A percentile compares a stretch with the other conserved stretches of the same genome.
Evolutionary conservation across 1,140 invertebrate genomes (phyloP).

Genomic region (Drosophila virilis): DNA sequence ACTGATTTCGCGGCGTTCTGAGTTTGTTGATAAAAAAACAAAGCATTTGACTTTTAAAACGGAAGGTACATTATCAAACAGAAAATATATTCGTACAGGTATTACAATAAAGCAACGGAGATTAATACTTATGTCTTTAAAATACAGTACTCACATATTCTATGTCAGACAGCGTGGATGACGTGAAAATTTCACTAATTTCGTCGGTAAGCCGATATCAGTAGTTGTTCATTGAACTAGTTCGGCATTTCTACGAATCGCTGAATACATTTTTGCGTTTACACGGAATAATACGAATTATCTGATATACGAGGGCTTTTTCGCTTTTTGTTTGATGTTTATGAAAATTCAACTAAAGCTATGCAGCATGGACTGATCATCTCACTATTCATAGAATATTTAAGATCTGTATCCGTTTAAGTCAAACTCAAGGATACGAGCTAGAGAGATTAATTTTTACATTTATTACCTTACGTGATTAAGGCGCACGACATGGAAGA

Average conservation of each 20-base stretch:
- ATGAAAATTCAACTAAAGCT: too few relatives aligned
- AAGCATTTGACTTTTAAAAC: conserved; percentile 5
- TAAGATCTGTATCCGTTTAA: too few relatives aligned
- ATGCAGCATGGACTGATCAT: too few relatives aligned
- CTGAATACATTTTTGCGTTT: background rate
- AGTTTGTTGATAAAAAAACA: background rate
- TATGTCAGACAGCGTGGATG: conserved; percentile 58
- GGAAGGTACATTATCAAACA: background rate
- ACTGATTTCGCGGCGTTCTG: background rate
- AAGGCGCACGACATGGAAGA: too few relatives aligned
- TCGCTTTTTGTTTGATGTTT: too few relatives aligned
- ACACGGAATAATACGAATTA: background rate
- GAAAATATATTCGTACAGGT: background rate
- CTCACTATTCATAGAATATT: too few relatives aligned
- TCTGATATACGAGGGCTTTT: background rate
- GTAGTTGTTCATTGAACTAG: conserved; percentile 26
- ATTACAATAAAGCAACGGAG: background rate
- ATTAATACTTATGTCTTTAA: conserved; percentile 13
- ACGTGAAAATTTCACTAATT: conserved; percentile 60
- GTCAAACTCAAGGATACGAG: too few relatives aligned
- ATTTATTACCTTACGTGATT: too few relatives aligned
- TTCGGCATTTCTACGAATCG: conserved; percentile 1
- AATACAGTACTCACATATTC: conserved; percentile 49
- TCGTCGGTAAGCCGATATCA: conserved; percentile 41
- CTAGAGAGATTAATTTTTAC: too few relatives aligned